These are phyloP conservation scores for Penaeus chinensis DNA, from an alignment of 1,140 invertebrate species.

Conservation along the genomic window DNA sequence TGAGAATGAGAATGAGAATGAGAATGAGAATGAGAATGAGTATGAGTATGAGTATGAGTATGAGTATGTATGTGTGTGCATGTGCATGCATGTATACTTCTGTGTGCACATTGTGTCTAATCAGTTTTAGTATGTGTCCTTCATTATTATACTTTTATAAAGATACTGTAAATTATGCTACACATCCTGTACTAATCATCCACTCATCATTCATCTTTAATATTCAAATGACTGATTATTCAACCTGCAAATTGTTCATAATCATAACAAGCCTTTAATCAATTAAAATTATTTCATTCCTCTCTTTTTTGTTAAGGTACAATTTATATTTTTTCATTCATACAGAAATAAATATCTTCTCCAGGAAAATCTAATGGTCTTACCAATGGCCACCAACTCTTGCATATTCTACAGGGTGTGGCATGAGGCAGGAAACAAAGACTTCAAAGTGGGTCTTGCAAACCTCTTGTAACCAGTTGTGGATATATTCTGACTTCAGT, in stretches of 20 bases:
- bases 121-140: not conserved
- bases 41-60: not conserved
- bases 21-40: too few relatives aligned
- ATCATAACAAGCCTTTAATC: too few relatives aligned
- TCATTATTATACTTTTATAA: not conserved
- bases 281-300: too few relatives aligned
- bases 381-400: slow-evolving; percentile 94
- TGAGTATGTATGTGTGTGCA: not conserved
- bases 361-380: slow-evolving; percentile 56
- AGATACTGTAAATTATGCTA: not conserved
- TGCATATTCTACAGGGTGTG: slow-evolving; percentile 89
- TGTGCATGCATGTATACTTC: slow-evolving; percentile 15
- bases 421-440: slow-evolving; percentile 85
- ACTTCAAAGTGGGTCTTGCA: slow-evolving; percentile 88
- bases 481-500: slow-evolving; percentile 93
- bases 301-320: too few relatives aligned
- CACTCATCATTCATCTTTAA: too few relatives aligned
- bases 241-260: too few relatives aligned
- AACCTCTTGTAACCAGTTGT: slow-evolving; percentile 89
- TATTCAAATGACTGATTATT: too few relatives aligned
- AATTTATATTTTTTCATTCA: too few relatives aligned
- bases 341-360: too few relatives aligned
- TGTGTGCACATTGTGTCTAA: not conserved
- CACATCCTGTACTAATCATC: too few relatives aligned
- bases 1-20: not conserved